Conservation (phyloP, 2,113 vertebrate genomes). For the Benitochromis conjunctus region DNA sequence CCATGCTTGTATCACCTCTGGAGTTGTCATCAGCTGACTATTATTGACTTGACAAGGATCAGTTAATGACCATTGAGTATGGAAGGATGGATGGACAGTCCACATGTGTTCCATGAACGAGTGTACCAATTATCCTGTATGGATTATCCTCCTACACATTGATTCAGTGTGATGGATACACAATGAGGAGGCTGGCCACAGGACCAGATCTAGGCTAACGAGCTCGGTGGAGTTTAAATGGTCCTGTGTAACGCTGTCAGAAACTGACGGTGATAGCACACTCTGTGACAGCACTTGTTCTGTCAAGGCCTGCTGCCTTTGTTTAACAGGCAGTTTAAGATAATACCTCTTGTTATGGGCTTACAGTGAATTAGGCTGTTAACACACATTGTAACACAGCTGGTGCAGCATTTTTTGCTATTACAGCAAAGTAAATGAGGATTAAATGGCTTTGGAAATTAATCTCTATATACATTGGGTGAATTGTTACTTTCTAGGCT, state of each 20-base stretch:
- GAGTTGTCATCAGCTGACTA: background rate
- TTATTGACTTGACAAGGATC: background rate
- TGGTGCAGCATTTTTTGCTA: constrained; percentile 15
- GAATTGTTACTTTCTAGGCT: background rate
- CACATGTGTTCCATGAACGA: background rate
- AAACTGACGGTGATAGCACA: constrained; percentile 25
- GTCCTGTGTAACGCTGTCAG: constrained; percentile 8
- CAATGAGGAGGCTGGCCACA: constrained; percentile 35
- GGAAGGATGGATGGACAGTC: background rate
- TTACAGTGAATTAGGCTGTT: constrained; percentile 58
- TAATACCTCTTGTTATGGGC: constrained; percentile 53
- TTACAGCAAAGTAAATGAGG: constrained; percentile 10
- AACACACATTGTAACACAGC: constrained; percentile 52
- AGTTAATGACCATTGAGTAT: background rate
- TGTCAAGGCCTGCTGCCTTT: constrained; percentile 11
- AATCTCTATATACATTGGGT: background rate
- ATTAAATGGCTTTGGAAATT: constrained; percentile 19
- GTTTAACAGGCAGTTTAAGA: constrained; percentile 19
- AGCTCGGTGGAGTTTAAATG: constrained; percentile 51
- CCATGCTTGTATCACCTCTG: background rate
- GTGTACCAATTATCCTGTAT: constrained; percentile 18
- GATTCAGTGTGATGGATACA: constrained; percentile 45
- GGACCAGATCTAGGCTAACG: constrained; percentile 55
- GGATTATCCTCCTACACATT: constrained; percentile 50
- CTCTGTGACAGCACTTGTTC: constrained; percentile 23